phyloP scores from a whole-genome alignment of 2,113 vertebrate species.

The Fregetta grallaria region DNA sequence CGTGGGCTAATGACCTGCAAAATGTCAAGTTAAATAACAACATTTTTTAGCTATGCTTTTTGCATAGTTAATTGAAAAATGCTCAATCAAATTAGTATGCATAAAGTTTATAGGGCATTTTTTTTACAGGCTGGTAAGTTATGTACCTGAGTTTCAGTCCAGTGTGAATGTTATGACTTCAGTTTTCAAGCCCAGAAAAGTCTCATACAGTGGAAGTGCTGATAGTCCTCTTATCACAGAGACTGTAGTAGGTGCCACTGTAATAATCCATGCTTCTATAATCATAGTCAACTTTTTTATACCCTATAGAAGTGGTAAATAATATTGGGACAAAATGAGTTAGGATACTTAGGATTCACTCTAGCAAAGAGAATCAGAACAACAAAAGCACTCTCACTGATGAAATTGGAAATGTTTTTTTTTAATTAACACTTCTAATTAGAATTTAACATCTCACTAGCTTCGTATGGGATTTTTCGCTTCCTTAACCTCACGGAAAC shows the following conservation, averaged over 20 bases:
- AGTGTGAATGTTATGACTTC: background rate
- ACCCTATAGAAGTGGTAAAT: slow-evolving; percentile 68
- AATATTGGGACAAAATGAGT: slow-evolving; percentile 74
- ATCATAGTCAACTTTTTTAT: slow-evolving; percentile 53
- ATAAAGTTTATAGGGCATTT: background rate
- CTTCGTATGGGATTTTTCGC: slow-evolving; percentile 84
- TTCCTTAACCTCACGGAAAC: slow-evolving; percentile 83
- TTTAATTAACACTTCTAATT: slow-evolving; percentile 88
- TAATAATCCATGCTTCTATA: slow-evolving; percentile 34
- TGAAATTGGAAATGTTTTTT: slow-evolving; percentile 84
- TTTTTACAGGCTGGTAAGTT: background rate
- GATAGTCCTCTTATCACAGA: slow-evolving; percentile 4
- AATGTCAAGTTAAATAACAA: background rate
- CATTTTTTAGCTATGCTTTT: background rate
- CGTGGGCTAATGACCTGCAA: background rate
- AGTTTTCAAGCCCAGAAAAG: background rate
- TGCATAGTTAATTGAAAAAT: background rate
- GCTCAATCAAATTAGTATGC: background rate
- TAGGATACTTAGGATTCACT: slow-evolving; percentile 80
- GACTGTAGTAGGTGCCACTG: background rate
- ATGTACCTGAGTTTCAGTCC: background rate
- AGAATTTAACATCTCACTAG: slow-evolving; percentile 86
- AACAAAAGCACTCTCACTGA: slow-evolving; percentile 81
- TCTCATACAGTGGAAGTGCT: background rate
- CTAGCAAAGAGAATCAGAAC: slow-evolving; percentile 79